Evolutionary conservation across 2,888 invertebrate species (phyloP), one percentile per base, ranked within the genome.

Genomic region (Protonemura montana): DNA sequence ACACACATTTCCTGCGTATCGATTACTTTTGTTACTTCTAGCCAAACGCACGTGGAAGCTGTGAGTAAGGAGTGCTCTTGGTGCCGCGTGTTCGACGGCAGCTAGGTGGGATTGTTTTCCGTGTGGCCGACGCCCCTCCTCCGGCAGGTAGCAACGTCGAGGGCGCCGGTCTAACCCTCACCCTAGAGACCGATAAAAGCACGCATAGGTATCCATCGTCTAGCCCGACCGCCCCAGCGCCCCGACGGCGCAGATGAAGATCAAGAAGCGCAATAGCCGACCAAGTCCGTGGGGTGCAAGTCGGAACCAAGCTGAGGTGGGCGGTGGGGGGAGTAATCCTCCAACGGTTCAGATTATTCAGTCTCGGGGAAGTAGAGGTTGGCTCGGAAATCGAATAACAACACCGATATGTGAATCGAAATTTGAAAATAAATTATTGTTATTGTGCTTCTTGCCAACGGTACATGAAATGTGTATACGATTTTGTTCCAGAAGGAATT

Each of bases 111-210:
- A 81, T 81, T 81, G 81, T 81, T 81, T 81, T 28, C n/a, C 82
- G 13, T 3, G n/a, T 7, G 10, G 42, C n/a, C 82, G 25, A 35
- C 30, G 21, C 78, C 78, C 25, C 28, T 16, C 26, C 82, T 5
- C 82, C 13, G 29, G 29, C 81, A 81, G 81, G 81, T 81, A 81
- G 81, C 35, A 30, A 21, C 81, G 81, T 81, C 81, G 81, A 25
- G 16, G 81, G n/a, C 28, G 81, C 81, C 81, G 35, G 35, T 10
- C 35, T 3, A 35, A 35, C 35, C 81, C 29, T 29, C 78, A 26
- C 81, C 81, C 81, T 7, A 26, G 82, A n/a, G 82, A 41, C 30
- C 82, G 82, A 83, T 83, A 83, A 83, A 83, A 83, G 10, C 41
- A 6, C 41, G 35, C 35, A 35, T 35, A 35, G 42, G 26, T 42